These are phyloP conservation scores for Paralvinella palmiformis DNA, from an alignment of 1,140 invertebrate species.

Conservation along the genomic window DNA sequence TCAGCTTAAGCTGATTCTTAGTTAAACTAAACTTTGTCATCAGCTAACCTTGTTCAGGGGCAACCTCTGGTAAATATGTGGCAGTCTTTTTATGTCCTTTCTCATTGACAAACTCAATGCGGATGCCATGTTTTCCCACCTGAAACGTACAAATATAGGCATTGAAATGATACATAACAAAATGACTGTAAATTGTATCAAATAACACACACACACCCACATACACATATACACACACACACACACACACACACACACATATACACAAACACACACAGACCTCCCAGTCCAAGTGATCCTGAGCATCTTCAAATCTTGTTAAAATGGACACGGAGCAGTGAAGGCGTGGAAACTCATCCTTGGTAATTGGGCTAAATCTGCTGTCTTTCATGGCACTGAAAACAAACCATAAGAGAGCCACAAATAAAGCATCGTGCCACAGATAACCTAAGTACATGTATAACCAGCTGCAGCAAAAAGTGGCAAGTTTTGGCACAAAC, in stretches of 20 bases:
- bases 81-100: conserved; percentile 91
- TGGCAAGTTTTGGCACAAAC: too few relatives aligned
- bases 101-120: conserved; percentile 95
- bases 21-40: too few relatives aligned
- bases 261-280: conserved; percentile 31
- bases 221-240: too few relatives aligned
- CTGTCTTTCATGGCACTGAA: conserved; percentile 93
- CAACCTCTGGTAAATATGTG: conserved; percentile 96
- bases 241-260: not conserved
- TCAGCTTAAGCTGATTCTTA: too few relatives aligned
- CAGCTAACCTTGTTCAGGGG: conserved; percentile 84
- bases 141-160: conserved; percentile 23
- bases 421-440: too few relatives aligned
- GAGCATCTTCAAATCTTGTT: conserved; percentile 89
- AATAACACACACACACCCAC: not conserved
- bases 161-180: not conserved
- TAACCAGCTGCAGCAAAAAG: too few relatives aligned
- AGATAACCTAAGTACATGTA: not conserved
- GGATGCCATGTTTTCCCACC: conserved; percentile 92
- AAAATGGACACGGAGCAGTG: conserved; percentile 94
- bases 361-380: conserved; percentile 89
- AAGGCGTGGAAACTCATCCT: conserved; percentile 85
- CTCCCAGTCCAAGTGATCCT: conserved; percentile 94
- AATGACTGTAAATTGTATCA: not conserved
- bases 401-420: not conserved